phyloP scores from a whole-genome alignment of 2,888 invertebrate genomes.

The Amphipoea oculea region DNA sequence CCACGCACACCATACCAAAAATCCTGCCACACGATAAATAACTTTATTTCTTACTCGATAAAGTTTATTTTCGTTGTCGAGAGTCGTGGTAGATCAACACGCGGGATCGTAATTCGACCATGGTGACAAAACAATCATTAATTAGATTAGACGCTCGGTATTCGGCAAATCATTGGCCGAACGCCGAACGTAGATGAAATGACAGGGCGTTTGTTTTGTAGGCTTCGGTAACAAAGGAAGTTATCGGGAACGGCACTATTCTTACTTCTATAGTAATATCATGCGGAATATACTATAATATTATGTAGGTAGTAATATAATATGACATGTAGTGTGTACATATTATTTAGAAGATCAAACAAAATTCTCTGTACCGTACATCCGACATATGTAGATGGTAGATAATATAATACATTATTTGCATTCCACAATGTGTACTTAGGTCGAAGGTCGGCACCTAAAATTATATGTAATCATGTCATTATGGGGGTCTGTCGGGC shows the following conservation, averaged over 20 bases:
- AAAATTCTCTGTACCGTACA: not conserved
- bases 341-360: not conserved
- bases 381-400: not conserved
- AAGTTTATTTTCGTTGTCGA: constrained; percentile 48
- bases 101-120: constrained; percentile 77
- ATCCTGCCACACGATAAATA: constrained; percentile 56
- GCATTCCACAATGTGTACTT: too few species aligned
- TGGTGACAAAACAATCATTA: constrained; percentile 85
- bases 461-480: too few species aligned
- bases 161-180: constrained; percentile 82
- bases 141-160: constrained; percentile 79
- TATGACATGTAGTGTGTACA: too few species aligned
- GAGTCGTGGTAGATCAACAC: constrained; percentile 67
- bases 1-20: constrained; percentile 61
- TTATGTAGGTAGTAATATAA: not conserved
- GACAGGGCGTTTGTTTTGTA: constrained; percentile 77
- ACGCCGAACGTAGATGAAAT: constrained; percentile 71
- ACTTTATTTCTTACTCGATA: constrained; percentile 62
- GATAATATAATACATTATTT: too few species aligned
- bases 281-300: constrained; percentile 13
- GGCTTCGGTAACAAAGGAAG: constrained; percentile 57
- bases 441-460: too few species aligned
- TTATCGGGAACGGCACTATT: constrained; percentile 55
- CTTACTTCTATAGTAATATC: constrained; percentile 30
- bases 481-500: too few species aligned